Percentiles rank a stretch among this genome's conserved stretches.
Conservation (phyloP, 1,140 invertebrate species). For the Leptopilina clavipes region DNA sequence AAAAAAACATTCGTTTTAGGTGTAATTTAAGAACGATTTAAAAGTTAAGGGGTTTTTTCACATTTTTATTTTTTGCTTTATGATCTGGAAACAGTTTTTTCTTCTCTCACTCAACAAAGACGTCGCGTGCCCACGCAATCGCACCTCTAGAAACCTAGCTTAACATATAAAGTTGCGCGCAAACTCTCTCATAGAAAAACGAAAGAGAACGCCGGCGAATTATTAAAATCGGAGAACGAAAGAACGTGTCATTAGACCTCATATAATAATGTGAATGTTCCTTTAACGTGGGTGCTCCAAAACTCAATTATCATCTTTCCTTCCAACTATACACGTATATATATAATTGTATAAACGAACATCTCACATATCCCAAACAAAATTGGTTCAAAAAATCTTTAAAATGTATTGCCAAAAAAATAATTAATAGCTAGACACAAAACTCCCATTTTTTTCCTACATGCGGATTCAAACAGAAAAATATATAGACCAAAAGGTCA, state of each 20-base stretch:
- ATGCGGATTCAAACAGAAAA: too few relatives aligned
- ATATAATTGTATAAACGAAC: conserved; percentile 7
- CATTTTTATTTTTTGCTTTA: conserved; percentile 1
- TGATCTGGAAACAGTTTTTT: conserved; percentile 17
- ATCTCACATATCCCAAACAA: not conserved
- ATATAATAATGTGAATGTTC: conserved; percentile 27
- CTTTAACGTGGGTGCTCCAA: conserved; percentile 22
- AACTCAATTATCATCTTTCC: conserved; percentile 8
- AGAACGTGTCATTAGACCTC: conserved; percentile 30
- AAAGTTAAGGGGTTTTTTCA: too few relatives aligned
- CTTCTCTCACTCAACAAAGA: not conserved
- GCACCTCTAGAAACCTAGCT: conserved; percentile 46
- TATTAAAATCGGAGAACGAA: conserved; percentile 28
- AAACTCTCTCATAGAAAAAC: not conserved
- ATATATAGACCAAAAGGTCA: too few relatives aligned
- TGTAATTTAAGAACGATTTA: conserved; percentile 13
- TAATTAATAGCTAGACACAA: too few relatives aligned
- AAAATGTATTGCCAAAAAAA: too few relatives aligned
- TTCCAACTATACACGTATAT: too few relatives aligned
- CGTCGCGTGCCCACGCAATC: conserved; percentile 43
- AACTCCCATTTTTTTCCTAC: too few relatives aligned
- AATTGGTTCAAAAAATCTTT: not conserved
- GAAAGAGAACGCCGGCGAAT: conserved; percentile 23
- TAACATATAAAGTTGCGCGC: conserved; percentile 39
- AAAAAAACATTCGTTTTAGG: not conserved